Evolutionary conservation across 2,113 vertebrate genomes (phyloP).

Genomic region (Barbus barbus): DNA sequence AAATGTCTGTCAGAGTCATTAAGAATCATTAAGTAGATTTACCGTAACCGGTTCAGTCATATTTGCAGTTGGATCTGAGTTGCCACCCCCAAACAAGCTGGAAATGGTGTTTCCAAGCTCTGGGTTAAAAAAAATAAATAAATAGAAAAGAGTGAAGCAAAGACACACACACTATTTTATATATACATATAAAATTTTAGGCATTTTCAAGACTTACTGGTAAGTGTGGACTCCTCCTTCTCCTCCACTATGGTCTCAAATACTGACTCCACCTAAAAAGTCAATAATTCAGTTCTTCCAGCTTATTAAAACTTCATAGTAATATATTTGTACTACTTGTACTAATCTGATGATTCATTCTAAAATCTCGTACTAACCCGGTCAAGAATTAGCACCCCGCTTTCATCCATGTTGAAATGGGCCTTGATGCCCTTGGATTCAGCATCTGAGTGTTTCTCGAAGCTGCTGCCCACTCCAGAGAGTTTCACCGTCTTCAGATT

Average conservation of each 20-base stretch:
- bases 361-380: constrained; percentile 75
- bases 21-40: constrained; percentile 38
- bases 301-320: background rate
- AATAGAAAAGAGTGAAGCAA: no score
- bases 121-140: no score
- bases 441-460: constrained; percentile 84
- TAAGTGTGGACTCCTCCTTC: constrained; percentile 93
- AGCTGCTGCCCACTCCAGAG: constrained; percentile 90
- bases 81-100: constrained; percentile 92
- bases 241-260: constrained; percentile 92
- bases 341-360: background rate
- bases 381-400: constrained; percentile 88
- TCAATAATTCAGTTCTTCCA: background rate
- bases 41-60: constrained; percentile 88
- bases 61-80: constrained; percentile 80
- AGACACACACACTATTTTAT: no score
- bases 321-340: background rate
- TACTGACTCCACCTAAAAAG: constrained; percentile 89
- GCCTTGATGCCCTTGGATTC: constrained; percentile 98
- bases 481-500: constrained; percentile 93
- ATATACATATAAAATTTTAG: no score
- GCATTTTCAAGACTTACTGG: constrained; percentile 76
- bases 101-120: constrained; percentile 98
- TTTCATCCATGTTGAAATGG: constrained; percentile 98
- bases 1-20: background rate